Evolutionary conservation across 2,113 vertebrate genomes (phyloP), one percentile per base, ranked within the genome.

Genomic region (Pipa parva): DNA sequence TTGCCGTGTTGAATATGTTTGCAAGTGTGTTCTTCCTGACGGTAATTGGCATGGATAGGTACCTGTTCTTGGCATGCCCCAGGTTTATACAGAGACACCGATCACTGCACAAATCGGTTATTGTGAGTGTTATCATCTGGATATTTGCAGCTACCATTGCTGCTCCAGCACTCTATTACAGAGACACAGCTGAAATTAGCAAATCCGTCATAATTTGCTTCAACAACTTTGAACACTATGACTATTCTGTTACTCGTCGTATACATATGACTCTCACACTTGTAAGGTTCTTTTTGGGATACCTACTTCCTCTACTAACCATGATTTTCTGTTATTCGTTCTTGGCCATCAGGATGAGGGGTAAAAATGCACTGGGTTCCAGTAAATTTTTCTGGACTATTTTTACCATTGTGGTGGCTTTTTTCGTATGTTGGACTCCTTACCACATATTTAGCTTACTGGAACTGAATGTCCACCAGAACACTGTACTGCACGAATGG

Each of bases 1-100:
- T 95, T 62, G 89, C 88, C 0, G 82, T 92, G 9, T 72, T 97
- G 71, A 99, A 98, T 77, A 97, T 98, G 97, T 97, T 94, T 48
- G 93, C 97, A 69, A 98, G 97, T n/a, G 90, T 99, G 36, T 89
- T 97, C 69, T 98, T 96, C 63, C 83, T 99, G 70, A 97, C 89
- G 0, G 85, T 94, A 56, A 92, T 99, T 78, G 97, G 92, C 68
- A 78, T 98, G 9, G 94, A 97, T 83, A 89, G 91, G 54, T 99
- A 93, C 2, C 62, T 97, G 17, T 89, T 89, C 12, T 73, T 97
- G 21, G 85, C 90, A 36, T 85, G 93, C 39, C 84, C 91, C 0
- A 79, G 71, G 67, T 87, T 91, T 82, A 89, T 83, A 42, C 88
- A 85, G 70, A 87, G 68, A 42, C 78, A 83, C 33, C 86, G 91